Conservation (phyloP, 2,797 vertebrate species). For the Apodemus agrarius region DNA sequence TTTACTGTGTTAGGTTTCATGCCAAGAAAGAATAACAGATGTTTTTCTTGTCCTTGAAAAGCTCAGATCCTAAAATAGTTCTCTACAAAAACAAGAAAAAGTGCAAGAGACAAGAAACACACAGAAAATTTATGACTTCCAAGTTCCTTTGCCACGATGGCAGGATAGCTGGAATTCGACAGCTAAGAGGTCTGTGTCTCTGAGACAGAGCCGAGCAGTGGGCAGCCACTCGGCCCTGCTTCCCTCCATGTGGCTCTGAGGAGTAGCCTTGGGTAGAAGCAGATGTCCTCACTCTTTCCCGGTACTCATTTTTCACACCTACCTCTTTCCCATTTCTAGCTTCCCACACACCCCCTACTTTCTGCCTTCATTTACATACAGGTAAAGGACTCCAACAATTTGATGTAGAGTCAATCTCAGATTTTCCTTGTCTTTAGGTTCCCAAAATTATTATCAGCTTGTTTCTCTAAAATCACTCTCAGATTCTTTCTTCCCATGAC, state of each 20-base stretch:
- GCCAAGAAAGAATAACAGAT: slow-evolving; percentile 70
- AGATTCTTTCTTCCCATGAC: not conserved
- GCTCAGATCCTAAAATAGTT: slow-evolving; percentile 63
- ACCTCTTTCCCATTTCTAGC: not conserved
- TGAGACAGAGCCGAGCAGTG: not conserved
- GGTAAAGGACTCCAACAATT: not conserved
- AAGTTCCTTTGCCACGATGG: not conserved
- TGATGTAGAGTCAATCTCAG: not conserved
- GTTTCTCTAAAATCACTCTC: not conserved
- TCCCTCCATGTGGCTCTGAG: not conserved
- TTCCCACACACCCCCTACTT: not conserved
- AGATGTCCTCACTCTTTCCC: not conserved
- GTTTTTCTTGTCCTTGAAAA: slow-evolving; percentile 71
- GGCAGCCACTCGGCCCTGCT: not conserved
- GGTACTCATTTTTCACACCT: not conserved
- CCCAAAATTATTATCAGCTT: slow-evolving; percentile 3
- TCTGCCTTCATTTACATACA: not conserved
- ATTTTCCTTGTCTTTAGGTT: not conserved
- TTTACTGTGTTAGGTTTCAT: not conserved
- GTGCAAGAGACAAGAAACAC: slow-evolving; percentile 44
- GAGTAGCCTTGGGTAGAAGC: not conserved
- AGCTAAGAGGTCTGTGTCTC: not conserved
- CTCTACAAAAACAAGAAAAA: slow-evolving; percentile 47
- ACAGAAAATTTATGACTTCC: not conserved
- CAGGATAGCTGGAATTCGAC: not conserved